A percentile compares a stretch with the other conserved stretches of the same genome.
Conservation (phyloP, 2,113 vertebrate species). For the Xyrauchen texanus region DNA sequence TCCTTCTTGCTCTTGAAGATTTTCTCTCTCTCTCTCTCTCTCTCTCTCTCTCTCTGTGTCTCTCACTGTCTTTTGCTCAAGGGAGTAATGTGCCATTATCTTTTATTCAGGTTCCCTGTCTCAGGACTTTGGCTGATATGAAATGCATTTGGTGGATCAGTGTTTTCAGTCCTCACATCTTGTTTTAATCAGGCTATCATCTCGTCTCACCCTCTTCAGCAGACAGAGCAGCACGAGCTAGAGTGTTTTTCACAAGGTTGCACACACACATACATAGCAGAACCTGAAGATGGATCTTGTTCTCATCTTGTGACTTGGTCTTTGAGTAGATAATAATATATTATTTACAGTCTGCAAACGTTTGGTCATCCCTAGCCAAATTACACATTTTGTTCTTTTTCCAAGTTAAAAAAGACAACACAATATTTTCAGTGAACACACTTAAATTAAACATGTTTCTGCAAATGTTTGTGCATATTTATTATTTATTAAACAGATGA, state of each 20-base stretch:
- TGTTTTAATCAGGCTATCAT: conserved; percentile 66
- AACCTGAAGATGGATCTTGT: not conserved
- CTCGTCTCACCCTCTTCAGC: conserved; percentile 31
- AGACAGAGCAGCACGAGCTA: conserved; percentile 31
- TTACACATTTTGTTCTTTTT: no score
- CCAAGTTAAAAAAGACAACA: no score
- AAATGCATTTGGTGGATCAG: conserved; percentile 61
- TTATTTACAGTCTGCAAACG: no score
- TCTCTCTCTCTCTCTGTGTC: conserved; percentile 2
- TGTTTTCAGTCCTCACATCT: conserved; percentile 63
- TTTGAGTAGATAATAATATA: no score
- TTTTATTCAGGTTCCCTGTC: conserved; percentile 64
- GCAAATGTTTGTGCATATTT: no score
- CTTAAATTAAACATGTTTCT: no score
- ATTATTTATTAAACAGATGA: no score
- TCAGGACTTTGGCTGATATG: conserved; percentile 53
- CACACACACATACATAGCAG: conserved; percentile 1
- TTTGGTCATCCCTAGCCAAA: no score
- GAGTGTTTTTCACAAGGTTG: not conserved
- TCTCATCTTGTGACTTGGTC: not conserved
- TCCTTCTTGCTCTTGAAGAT: no score
- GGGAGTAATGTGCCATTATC: conserved; percentile 60
- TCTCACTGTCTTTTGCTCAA: conserved; percentile 37
- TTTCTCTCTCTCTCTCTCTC: not conserved
- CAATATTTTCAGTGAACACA: no score